A percentile compares a stretch with the other conserved stretches of the same genome.
Evolutionary conservation across 37 sponge, comb jelly and placozoan genomes (phyloP).

Genomic region (Aplysina aerophoba): DNA sequence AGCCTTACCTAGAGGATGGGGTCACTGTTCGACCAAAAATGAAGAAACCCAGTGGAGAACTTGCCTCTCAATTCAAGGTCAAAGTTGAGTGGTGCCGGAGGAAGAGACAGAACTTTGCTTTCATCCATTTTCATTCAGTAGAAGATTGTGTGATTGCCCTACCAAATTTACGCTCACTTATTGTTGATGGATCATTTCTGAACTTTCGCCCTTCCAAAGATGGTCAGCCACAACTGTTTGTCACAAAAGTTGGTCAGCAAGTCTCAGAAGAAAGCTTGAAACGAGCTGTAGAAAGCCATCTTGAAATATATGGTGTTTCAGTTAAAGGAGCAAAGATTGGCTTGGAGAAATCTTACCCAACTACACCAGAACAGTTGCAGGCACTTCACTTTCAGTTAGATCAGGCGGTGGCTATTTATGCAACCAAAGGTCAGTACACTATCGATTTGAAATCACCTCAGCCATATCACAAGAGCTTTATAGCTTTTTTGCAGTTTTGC

Average conservation of each 20-base stretch:
- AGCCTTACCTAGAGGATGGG: background rate
- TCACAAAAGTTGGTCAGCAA: slow-evolving; percentile 12
- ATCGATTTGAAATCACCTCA: slow-evolving; percentile 16
- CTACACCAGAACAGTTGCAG: slow-evolving; percentile 17
- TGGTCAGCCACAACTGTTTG: slow-evolving; percentile 31
- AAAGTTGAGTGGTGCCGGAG: slow-evolving; percentile 62
- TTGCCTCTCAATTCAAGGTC: slow-evolving; percentile 18
- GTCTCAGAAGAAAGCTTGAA: slow-evolving; percentile 34
- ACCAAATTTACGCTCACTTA: background rate
- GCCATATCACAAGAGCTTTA: background rate
- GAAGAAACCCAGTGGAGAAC: background rate
- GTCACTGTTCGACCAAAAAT: slow-evolving; percentile 6
- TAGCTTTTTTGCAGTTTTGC: slow-evolving; percentile 38
- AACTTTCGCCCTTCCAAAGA: slow-evolving; percentile 40
- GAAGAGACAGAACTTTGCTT: slow-evolving; percentile 41
- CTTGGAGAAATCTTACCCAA: slow-evolving; percentile 40
- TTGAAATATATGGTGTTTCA: background rate
- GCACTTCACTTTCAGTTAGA: background rate
- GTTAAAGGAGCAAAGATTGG: slow-evolving; percentile 28
- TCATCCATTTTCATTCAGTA: slow-evolving; percentile 22
- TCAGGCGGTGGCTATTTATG: background rate
- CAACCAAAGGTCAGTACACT: slow-evolving; percentile 4
- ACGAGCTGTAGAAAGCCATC: slow-evolving; percentile 9
- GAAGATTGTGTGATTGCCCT: slow-evolving; percentile 4
- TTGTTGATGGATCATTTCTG: background rate